A percentile compares a stretch with the other conserved stretches of the same genome.
Evolutionary conservation across 2,797 vertebrate genomes (phyloP).

Genomic region (Arremon aurantiirostris): DNA sequence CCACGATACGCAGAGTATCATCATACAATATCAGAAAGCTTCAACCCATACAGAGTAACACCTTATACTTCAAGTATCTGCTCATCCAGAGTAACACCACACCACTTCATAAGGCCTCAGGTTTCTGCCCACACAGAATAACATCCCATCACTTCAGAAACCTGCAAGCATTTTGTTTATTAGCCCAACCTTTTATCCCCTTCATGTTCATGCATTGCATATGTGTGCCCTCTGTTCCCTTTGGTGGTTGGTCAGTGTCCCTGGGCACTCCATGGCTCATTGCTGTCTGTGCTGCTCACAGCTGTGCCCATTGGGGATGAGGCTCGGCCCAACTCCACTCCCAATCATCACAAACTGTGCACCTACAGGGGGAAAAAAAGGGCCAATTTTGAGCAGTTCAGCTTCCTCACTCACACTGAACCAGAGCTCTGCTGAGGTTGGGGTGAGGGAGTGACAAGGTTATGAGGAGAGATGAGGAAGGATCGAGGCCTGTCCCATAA

Average conservation of each 20-base stretch:
- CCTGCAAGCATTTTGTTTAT: too few species aligned
- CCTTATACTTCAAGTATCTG: too few species aligned
- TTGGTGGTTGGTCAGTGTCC: neutral
- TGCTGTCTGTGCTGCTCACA: neutral
- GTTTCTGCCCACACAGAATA: too few species aligned
- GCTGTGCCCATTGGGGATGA: neutral
- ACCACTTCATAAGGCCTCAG: neutral
- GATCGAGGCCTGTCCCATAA: accelerated
- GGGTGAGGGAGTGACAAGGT: neutral
- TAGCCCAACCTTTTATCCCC: neutral
- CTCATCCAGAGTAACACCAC: neutral
- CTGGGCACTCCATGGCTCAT: neutral
- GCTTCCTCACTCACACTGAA: neutral
- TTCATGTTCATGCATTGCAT: neutral
- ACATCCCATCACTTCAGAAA: neutral
- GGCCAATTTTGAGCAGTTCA: neutral
- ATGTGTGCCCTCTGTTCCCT: neutral
- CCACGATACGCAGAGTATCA: neutral
- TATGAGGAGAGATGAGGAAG: neutral
- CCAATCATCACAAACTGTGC: neutral
- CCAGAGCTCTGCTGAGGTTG: neutral
- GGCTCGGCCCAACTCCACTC: neutral
- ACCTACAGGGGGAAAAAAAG: neutral
- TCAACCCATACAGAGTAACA: neutral
- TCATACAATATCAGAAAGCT: neutral